Conservation (phyloP, 2,888 invertebrate genomes). For the Pyralis farinalis region DNA sequence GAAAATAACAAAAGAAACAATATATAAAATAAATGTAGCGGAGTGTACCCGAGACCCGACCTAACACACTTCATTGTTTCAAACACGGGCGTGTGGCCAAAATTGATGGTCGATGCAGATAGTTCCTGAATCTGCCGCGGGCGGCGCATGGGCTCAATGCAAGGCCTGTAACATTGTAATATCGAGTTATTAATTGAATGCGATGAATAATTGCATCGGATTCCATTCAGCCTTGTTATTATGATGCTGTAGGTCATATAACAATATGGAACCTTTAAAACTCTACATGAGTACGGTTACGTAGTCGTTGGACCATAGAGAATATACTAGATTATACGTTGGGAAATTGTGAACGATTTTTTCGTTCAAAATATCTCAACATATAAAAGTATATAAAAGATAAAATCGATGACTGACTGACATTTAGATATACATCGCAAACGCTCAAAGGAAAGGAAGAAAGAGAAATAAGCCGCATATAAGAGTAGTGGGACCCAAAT, state of each 20-base stretch:
- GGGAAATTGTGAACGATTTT: no score
- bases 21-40: background rate
- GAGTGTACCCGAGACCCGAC: slow-evolving; percentile 32
- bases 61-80: slow-evolving; percentile 61
- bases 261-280: background rate
- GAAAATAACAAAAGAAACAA: no score
- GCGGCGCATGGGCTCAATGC: slow-evolving; percentile 23
- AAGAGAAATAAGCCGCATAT: no score
- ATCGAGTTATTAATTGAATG: slow-evolving; percentile 26
- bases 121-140: slow-evolving; percentile 33
- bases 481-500: no score
- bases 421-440: no score
- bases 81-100: slow-evolving; percentile 40
- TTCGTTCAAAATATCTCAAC: no score
- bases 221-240: slow-evolving; percentile 13
- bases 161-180: slow-evolving; percentile 26
- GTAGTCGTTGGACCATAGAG: no score
- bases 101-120: slow-evolving; percentile 49
- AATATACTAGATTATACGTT: no score
- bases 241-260: slow-evolving; percentile 11
- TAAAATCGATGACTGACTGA: no score
- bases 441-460: no score
- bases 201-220: slow-evolving; percentile 17
- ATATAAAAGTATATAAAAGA: no score
- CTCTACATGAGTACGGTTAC: background rate